These are phyloP conservation scores for Capromys pilorides DNA, from an alignment of 2,797 vertebrate species.

Conservation along the genomic window DNA sequence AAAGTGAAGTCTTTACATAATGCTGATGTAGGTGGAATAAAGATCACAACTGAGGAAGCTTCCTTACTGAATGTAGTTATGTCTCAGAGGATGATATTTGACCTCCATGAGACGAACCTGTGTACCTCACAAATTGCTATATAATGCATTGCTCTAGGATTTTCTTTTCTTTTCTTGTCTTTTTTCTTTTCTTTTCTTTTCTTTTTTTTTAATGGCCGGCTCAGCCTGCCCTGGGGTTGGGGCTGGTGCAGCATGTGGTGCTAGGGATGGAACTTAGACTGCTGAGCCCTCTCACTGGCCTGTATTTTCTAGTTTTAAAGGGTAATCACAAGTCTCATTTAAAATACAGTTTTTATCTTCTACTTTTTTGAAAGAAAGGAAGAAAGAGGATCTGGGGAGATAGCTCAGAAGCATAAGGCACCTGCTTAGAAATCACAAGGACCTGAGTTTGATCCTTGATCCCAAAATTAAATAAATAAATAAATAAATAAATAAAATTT, in stretches of 20 bases:
- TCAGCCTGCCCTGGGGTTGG: no score
- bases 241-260: no score
- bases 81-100: constrained; percentile 37
- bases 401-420: no score
- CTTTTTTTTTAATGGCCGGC: no score
- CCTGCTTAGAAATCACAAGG: no score
- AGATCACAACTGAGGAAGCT: background rate
- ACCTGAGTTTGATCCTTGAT: no score
- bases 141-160: background rate
- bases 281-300: no score
- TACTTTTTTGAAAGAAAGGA: background rate
- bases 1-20: background rate
- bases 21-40: background rate
- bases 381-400: background rate
- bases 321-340: background rate
- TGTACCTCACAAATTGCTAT: background rate
- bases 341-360: background rate
- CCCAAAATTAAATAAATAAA: no score
- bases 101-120: background rate
- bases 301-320: constrained; percentile 20
- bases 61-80: constrained; percentile 10
- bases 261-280: no score
- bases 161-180: no score
- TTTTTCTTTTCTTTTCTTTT: no score
- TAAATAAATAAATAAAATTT: constrained; percentile 24